Base-by-base conservation (phyloP, 2,888 invertebrate species). In the Epicampocera succincta region DNA sequence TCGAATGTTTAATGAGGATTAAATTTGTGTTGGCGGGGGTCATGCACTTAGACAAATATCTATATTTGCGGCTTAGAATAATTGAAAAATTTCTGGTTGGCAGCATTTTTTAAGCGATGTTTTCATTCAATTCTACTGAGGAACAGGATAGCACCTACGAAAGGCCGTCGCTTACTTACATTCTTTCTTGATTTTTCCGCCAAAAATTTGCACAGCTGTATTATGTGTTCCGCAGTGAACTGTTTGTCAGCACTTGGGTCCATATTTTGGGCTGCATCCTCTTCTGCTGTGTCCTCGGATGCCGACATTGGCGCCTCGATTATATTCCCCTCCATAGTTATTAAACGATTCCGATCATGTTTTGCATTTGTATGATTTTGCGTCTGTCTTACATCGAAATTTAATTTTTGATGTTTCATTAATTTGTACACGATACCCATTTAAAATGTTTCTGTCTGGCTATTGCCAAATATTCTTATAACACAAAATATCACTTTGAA, bases 341-440 rank as follows among this genome's bases (percentile, higher is more conserved):
- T 60, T 50, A 78, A 48, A 25, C 75, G 72, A 66, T 40, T 68
- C n/a, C 54, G 74, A 58, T 74, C 82, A 73, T 71, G 58, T 80
- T 83, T 84, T 13, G 60, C 73, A 33, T 69, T 68, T 12, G 40
- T 2, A 21, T 29, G 11, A 11, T 78, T 25, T n/a, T 2, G 13
- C 0, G 60, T 29, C 42, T 65, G 52, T 9, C 21, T 61, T 8
- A 86, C 76, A 46, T 88, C 87, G 86, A 85, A 84, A 82, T 65
- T 83, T 80, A 75, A 84, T 80, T n/a, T 87, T 85, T 58, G 86
- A 46, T 88, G 87, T 68, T 87, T 88, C 13, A 89, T 78, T 84
- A 89, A 86, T 80, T 89, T 89, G 60, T 89, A 88, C 83, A 89
- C 87, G 80, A 89, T 87, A 80, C 89, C 89, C 89, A 89, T 89